A percentile compares a stretch with the other conserved stretches of the same genome.
Evolutionary conservation across 1,140 invertebrate genomes (phyloP).

Genomic region (Diachasmimorpha longicaudata): DNA sequence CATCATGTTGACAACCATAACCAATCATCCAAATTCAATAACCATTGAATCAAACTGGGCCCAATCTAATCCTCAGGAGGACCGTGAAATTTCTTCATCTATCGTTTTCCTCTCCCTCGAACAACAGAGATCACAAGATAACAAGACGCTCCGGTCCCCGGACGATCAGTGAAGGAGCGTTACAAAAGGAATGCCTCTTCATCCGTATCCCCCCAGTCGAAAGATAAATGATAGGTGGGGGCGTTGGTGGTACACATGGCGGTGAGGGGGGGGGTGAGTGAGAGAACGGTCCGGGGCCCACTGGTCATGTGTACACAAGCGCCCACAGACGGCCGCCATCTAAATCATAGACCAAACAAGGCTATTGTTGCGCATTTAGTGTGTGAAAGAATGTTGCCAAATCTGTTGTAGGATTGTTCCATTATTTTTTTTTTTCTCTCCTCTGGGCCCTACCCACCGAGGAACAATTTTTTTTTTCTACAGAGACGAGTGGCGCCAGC

Average conservation of each 20-base stretch:
- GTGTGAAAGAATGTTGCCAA: slow-evolving; percentile 57
- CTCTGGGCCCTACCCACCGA: neutral
- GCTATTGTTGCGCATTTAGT: slow-evolving; percentile 57
- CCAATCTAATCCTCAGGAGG: neutral
- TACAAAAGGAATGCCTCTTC: slow-evolving; percentile 37
- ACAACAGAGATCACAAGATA: slow-evolving; percentile 28
- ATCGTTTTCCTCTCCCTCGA: neutral
- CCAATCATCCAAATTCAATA: neutral
- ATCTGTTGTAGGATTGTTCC: slow-evolving; percentile 43
- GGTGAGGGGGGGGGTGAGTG: too few relatives aligned
- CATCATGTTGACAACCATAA: slow-evolving; percentile 25
- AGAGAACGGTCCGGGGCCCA: neutral
- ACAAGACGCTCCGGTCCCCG: neutral
- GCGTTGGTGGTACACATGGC: neutral
- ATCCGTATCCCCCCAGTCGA: slow-evolving; percentile 31
- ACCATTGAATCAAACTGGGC: neutral
- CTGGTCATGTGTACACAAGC: slow-evolving; percentile 10
- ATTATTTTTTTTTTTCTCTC: neutral
- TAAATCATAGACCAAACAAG: slow-evolving; percentile 59
- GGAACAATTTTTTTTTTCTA: slow-evolving; percentile 8
- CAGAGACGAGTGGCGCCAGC: slow-evolving; percentile 48
- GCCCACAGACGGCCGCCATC: slow-evolving; percentile 37
- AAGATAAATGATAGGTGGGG: slow-evolving; percentile 47
- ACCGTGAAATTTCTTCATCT: neutral
- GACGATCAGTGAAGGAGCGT: slow-evolving; percentile 10